These are phyloP conservation scores for Chrysodeixis includens DNA, from an alignment of 2,888 invertebrate species.

Conservation along the genomic window DNA sequence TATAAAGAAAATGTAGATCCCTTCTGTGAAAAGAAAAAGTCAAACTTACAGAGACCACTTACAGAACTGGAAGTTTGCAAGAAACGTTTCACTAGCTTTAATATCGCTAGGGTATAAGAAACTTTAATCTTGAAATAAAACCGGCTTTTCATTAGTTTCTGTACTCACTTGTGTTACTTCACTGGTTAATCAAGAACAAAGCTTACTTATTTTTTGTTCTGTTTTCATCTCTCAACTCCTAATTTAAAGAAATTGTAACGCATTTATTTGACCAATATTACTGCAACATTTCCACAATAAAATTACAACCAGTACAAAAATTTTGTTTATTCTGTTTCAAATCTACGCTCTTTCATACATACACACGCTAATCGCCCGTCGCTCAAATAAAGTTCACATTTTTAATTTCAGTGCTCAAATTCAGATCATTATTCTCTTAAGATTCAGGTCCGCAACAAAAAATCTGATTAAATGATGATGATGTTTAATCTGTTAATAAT, in stretches of 20 bases:
- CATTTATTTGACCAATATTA: background rate
- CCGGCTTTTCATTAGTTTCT: slow-evolving; percentile 42
- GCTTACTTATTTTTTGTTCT: background rate
- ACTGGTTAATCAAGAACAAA: slow-evolving; percentile 26
- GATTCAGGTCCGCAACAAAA: slow-evolving; percentile 67
- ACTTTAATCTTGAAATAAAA: slow-evolving; percentile 50
- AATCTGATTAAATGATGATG: slow-evolving; percentile 66
- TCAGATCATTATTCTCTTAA: slow-evolving; percentile 21
- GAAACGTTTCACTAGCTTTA: slow-evolving; percentile 28
- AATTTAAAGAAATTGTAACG: background rate
- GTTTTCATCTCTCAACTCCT: background rate
- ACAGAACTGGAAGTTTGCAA: slow-evolving; percentile 21
- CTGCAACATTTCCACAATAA: slow-evolving; percentile 29
- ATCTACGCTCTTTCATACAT: slow-evolving; percentile 11
- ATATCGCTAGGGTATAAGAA: slow-evolving; percentile 33
- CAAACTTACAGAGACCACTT: slow-evolving; percentile 28
- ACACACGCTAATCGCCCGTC: slow-evolving; percentile 25
- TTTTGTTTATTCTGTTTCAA: slow-evolving; percentile 41
- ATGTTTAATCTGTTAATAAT: slow-evolving; percentile 73
- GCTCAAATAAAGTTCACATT: slow-evolving; percentile 18
- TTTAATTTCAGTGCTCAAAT: slow-evolving; percentile 17
- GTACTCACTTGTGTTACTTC: slow-evolving; percentile 16
- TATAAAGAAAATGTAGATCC: slow-evolving; percentile 8
- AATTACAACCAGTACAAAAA: slow-evolving; percentile 37
- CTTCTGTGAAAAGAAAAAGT: slow-evolving; percentile 24